These are phyloP conservation scores for Dallia pectoralis DNA, from an alignment of 2,797 vertebrate species.

Conservation along the genomic window DNA sequence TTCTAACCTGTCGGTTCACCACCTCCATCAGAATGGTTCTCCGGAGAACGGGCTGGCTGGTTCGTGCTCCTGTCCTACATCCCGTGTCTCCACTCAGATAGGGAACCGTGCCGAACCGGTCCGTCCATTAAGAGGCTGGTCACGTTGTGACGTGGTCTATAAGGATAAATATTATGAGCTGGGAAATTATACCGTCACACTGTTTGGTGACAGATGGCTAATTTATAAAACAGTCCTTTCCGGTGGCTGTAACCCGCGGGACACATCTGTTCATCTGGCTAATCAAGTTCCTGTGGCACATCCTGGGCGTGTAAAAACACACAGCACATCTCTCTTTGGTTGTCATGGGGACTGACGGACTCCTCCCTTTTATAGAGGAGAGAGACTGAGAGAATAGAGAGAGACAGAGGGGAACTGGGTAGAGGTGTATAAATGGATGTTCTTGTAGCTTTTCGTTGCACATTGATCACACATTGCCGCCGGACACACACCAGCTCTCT, in stretches of 20 bases:
- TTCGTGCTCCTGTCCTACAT: neutral
- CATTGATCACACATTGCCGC: no score
- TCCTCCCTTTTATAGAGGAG: neutral
- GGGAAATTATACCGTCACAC: no score
- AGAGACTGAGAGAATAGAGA: neutral
- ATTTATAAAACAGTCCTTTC: no score
- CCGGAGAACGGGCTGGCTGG: slow-evolving; percentile 16
- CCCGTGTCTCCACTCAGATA: neutral
- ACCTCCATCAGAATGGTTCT: slow-evolving; percentile 53
- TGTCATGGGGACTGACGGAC: neutral
- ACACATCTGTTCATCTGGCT: neutral
- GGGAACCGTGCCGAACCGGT: neutral
- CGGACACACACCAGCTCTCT: no score
- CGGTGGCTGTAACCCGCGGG: no score
- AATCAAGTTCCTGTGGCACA: neutral
- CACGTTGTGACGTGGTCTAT: no score
- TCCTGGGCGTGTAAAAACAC: neutral
- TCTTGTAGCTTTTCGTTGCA: no score
- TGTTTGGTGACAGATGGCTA: no score
- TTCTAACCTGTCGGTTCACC: slow-evolving; percentile 11
- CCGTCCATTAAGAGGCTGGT: no score
- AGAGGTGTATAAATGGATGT: neutral
- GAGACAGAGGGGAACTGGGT: neutral
- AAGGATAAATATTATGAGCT: no score
- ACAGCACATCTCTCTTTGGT: neutral